phyloP scores from a whole-genome alignment of 30 jellyfish, hydroid and myxozoan genomes.

The Calvadosia cruxmelitensis region DNA sequence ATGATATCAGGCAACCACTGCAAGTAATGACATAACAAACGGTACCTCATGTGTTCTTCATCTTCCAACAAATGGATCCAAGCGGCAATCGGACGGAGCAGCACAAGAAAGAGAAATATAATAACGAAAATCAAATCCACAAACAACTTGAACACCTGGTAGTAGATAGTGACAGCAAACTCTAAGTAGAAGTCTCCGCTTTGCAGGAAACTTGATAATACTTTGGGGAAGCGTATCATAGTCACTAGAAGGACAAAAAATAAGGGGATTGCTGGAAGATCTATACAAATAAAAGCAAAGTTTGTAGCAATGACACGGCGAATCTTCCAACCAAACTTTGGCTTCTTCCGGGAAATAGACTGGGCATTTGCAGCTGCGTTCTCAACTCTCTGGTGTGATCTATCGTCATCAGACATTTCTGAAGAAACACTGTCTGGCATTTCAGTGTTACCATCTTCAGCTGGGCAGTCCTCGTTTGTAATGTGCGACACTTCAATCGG shows the following conservation, averaged over 20 bases:
- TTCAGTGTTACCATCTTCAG: background rate
- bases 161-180: slow-evolving; percentile 61
- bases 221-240: slow-evolving; percentile 28
- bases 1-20: slow-evolving; percentile 77
- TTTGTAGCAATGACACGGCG: slow-evolving; percentile 45
- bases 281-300: slow-evolving; percentile 36
- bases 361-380: background rate
- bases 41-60: slow-evolving; percentile 81
- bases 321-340: slow-evolving; percentile 46
- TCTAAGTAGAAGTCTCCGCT: slow-evolving; percentile 65
- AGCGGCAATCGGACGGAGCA: slow-evolving; percentile 59
- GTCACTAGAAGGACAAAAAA: slow-evolving; percentile 32
- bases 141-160: slow-evolving; percentile 43
- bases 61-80: slow-evolving; percentile 81
- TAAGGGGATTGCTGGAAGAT: slow-evolving; percentile 66
- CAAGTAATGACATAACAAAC: slow-evolving; percentile 36
- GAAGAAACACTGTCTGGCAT: slow-evolving; percentile 1
- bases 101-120: slow-evolving; percentile 39
- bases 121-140: slow-evolving; percentile 35
- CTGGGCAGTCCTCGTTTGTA: slow-evolving; percentile 7
- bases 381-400: too few species aligned
- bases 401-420: slow-evolving; percentile 2
- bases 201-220: slow-evolving; percentile 45
- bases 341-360: slow-evolving; percentile 1
- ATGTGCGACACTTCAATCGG: background rate